These are phyloP conservation scores for Muschampia plurimacula DNA, from an alignment of 2,888 invertebrate species.

Conservation along the genomic window DNA sequence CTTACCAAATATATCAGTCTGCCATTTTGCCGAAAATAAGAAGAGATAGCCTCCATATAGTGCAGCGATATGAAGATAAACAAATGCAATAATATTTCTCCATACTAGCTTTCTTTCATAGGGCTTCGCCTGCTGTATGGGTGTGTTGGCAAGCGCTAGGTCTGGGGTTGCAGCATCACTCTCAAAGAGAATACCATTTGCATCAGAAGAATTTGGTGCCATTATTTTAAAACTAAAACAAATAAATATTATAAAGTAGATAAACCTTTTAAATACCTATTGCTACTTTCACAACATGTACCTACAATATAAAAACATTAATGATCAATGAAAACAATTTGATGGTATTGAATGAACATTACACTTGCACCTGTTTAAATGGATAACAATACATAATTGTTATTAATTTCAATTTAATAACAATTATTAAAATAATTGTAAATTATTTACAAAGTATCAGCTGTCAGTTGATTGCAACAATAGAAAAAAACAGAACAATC, in stretches of 20 bases:
- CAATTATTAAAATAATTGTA: no score
- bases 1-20: constrained; percentile 91
- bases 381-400: no score
- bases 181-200: constrained; percentile 79
- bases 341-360: no score
- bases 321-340: no score
- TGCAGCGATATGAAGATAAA: constrained; percentile 90
- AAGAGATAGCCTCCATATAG: constrained; percentile 91
- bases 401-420: no score
- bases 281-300: no score
- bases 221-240: constrained; percentile 56
- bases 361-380: no score
- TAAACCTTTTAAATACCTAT: no score
- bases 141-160: constrained; percentile 66
- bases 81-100: constrained; percentile 93
- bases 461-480: no score
- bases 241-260: not conserved
- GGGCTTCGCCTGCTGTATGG: constrained; percentile 82
- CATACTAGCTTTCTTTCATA: constrained; percentile 89
- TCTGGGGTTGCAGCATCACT: constrained; percentile 78
- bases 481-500: no score
- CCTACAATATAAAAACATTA: no score
- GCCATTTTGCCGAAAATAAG: constrained; percentile 90
- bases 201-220: constrained; percentile 77
- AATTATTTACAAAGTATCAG: no score